A percentile compares a stretch with the other conserved stretches of the same genome.
Evolutionary conservation across 1,140 invertebrate genomes (phyloP).

Genomic region (Drosophila chauvacae): DNA sequence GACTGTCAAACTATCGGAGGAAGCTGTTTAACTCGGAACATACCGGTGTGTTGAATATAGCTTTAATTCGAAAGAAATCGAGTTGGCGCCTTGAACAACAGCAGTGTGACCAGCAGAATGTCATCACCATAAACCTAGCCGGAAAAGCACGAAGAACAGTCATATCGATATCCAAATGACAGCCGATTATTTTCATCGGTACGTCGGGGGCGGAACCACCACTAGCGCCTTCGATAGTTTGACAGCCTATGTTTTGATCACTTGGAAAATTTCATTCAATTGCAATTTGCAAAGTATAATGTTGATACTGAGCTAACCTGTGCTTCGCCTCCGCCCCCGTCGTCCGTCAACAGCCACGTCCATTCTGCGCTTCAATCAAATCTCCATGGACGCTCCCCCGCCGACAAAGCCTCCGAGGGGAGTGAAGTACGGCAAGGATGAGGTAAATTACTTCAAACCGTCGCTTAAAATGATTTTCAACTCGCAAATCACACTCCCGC

Average conservation of each 20-base stretch:
- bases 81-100: background rate
- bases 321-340: conserved; percentile 13
- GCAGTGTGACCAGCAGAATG: conserved; percentile 3
- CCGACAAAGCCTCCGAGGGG: conserved; percentile 92
- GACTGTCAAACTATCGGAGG: conserved; percentile 18
- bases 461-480: conserved; percentile 23
- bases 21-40: background rate
- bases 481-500: background rate
- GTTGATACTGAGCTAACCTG: conserved; percentile 43
- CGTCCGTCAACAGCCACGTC: conserved; percentile 11
- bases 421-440: conserved; percentile 92
- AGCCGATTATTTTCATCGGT: conserved; percentile 1
- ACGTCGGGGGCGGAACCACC: conserved; percentile 8
- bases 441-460: conserved; percentile 86
- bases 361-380: conserved; percentile 32
- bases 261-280: conserved; percentile 10
- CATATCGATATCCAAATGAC: background rate
- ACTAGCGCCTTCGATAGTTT: conserved; percentile 27
- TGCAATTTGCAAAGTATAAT: conserved; percentile 22
- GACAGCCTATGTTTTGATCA: conserved; percentile 11
- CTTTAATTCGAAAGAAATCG: background rate
- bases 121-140: too few relatives aligned
- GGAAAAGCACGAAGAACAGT: background rate
- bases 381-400: conserved; percentile 84
- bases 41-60: background rate